These are phyloP conservation scores for Telmatochromis sp. DNA, from an alignment of 2,113 vertebrate genomes.

Conservation along the genomic window DNA sequence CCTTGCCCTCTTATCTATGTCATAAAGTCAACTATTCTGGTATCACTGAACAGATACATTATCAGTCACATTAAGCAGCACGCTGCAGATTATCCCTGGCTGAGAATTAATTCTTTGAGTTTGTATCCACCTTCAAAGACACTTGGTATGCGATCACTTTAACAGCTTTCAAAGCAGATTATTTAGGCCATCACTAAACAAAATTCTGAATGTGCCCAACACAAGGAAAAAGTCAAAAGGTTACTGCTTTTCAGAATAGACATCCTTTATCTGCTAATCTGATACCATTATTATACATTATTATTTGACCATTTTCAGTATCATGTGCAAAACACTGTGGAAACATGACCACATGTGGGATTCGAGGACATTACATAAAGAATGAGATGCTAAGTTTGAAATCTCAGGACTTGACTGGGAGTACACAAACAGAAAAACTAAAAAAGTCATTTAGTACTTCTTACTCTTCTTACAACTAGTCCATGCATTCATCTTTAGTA, in stretches of 20 bases:
- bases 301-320: background rate
- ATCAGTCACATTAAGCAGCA: background rate
- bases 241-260: background rate
- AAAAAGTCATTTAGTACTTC: background rate
- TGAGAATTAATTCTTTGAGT: background rate
- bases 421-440: background rate
- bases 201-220: background rate
- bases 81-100: background rate
- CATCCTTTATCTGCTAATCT: background rate
- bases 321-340: background rate
- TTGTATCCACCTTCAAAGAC: background rate
- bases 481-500: background rate
- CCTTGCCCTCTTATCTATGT: background rate
- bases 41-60: background rate
- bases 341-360: background rate
- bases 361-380: background rate
- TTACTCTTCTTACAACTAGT: background rate
- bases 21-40: background rate
- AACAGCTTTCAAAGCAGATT: background rate
- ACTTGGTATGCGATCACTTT: background rate
- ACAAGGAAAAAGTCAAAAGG: background rate
- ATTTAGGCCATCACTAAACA: background rate
- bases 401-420: background rate
- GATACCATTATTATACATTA: background rate
- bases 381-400: background rate